A percentile compares a stretch with the other conserved stretches of the same genome.
These are phyloP conservation scores for Litoditis marina DNA, from an alignment of 2,888 invertebrate species.

Conservation along the genomic window DNA sequence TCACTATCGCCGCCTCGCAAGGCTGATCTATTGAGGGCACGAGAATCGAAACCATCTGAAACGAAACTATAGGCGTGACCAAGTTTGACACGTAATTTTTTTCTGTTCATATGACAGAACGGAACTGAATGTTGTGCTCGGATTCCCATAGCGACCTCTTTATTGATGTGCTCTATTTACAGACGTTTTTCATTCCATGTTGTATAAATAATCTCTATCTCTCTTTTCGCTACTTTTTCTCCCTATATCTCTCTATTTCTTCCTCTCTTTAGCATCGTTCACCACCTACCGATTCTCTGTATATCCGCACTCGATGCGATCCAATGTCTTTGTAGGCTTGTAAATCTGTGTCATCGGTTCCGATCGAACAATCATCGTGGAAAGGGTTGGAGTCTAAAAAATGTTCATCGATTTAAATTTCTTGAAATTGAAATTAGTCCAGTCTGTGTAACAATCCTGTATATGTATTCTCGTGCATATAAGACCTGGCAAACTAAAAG, in stretches of 20 bases:
- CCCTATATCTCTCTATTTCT: not conserved
- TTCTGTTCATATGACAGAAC: not conserved
- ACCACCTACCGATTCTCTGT: conserved; percentile 39
- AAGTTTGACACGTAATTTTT: no score
- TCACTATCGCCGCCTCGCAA: conserved; percentile 39
- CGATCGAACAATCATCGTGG: conserved; percentile 35
- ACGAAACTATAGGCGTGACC: not conserved
- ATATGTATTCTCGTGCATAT: no score
- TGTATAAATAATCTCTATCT: no score
- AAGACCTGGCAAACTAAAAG: no score
- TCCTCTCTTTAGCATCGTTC: not conserved
- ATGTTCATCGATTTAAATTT: not conserved
- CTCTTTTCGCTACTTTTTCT: not conserved
- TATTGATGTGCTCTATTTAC: no score
- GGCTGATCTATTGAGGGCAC: conserved; percentile 36
- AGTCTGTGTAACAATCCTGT: no score
- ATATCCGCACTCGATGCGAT: conserved; percentile 38
- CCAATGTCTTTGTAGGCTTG: conserved; percentile 41
- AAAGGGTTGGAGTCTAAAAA: conserved; percentile 7
- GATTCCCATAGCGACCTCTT: not conserved
- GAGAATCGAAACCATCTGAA: conserved; percentile 43
- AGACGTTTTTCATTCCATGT: no score
- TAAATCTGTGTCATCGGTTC: conserved; percentile 41
- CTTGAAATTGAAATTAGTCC: no score
- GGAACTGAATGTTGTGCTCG: not conserved